These are phyloP conservation scores for Rousettus leschenaultii DNA, from an alignment of 2,113 vertebrate genomes.

Conservation along the genomic window DNA sequence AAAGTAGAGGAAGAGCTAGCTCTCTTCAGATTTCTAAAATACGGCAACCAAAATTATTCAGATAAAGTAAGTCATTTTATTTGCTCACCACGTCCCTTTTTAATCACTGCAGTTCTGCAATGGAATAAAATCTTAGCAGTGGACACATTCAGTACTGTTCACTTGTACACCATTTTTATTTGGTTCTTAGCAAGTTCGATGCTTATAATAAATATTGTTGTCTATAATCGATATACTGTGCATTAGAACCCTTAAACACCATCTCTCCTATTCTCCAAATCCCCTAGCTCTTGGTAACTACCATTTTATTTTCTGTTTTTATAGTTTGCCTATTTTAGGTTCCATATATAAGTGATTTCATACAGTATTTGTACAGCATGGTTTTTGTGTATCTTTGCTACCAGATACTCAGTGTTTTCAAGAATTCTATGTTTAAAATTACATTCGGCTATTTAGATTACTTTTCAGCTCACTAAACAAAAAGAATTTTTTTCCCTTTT, in stretches of 20 bases:
- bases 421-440: constrained; percentile 2
- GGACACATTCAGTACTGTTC: not conserved
- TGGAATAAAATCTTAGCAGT: not conserved
- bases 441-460: constrained; percentile 34
- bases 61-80: not conserved
- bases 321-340: not conserved
- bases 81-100: not conserved
- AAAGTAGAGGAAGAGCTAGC: not conserved
- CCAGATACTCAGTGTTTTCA: not conserved
- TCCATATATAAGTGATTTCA: not conserved
- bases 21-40: not conserved
- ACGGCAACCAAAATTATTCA: not conserved
- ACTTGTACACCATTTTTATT: not conserved
- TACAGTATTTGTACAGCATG: not conserved
- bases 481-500: not conserved
- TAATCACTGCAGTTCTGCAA: not conserved
- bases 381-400: not conserved
- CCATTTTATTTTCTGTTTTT: not conserved
- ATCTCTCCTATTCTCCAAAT: not conserved
- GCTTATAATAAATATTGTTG: not conserved
- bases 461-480: not conserved
- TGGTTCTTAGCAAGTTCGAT: not conserved
- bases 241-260: not conserved
- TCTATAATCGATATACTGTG: not conserved
- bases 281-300: not conserved